Evolutionary conservation across 2,113 vertebrate genomes (phyloP), one percentile per base, ranked within the genome.

Genomic region (Catharus bicknelli): DNA sequence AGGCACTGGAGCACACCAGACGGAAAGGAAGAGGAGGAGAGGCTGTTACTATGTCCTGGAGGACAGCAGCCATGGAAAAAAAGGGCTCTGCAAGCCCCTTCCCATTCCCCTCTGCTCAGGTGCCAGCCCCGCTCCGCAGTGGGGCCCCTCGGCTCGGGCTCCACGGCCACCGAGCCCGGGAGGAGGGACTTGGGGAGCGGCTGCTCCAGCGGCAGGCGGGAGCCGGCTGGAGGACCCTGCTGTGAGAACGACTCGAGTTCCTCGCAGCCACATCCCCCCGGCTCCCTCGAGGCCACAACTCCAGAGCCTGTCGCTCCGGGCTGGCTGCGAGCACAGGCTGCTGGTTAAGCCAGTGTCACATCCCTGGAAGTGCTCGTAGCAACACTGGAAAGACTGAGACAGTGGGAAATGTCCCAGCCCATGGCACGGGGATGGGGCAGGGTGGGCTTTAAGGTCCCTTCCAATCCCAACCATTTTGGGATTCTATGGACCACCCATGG

Each of bases 111-210:
- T 16, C 9, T 19, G n/a, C 42, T 57, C 30, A 7, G 79, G 86
- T 92, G 86, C 83, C 94, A 92, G 83, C 75, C 55, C 19, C 1
- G 2, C 80, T 82, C 69, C 0, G 0, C 59, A 58, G 12, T 16
- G 29, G 86, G 86, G 92, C 92, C 90, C 86, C 90, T 78, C 70
- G 0, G 66, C 80, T 84, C 2, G 4, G 54, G 68, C 73, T 80
- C 80, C 3, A 1, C 2, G 3, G 80, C 59, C 86, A 77, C 86
- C 3, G 2, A 51, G 74, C 26, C 10, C 16, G 2, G 83, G 79
- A 94, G 94, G 88, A 91, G 88, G 90, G 93, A 80, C 54, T 70
- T 30, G 73, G 77, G 90, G 64, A 83, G 67, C 16, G 4, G 51
- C 66, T 47, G 55, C 74, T 72, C 20, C 48, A 5, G 64, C 30